Evolutionary conservation across 2,888 invertebrate genomes (phyloP).

Genomic region (Ornithoptera priamus): DNA sequence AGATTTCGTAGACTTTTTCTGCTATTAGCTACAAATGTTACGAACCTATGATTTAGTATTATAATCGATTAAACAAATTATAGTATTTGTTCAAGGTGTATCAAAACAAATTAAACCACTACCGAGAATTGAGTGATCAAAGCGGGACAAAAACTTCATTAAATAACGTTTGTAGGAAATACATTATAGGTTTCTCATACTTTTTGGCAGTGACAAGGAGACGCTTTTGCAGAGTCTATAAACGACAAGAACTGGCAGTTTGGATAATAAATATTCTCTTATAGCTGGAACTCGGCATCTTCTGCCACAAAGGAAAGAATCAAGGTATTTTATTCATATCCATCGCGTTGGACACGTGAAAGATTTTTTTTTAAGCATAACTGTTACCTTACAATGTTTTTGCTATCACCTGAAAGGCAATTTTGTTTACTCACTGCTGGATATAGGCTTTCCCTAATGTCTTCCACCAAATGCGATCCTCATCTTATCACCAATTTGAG

Average conservation of each 20-base stretch:
- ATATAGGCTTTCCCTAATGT: no score
- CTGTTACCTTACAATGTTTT: no score
- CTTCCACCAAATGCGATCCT: no score
- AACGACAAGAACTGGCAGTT: constrained; percentile 25
- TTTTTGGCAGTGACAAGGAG: constrained; percentile 39
- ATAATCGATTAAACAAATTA: constrained; percentile 12
- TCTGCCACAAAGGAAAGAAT: no score
- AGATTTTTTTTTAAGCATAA: no score
- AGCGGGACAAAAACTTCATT: constrained; percentile 35
- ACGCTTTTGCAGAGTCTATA: constrained; percentile 32
- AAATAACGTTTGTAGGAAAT: constrained; percentile 46
- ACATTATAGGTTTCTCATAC: constrained; percentile 50
- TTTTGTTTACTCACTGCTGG: no score
- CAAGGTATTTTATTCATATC: no score
- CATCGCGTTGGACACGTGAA: no score
- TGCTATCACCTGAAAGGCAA: no score
- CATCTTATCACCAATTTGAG: no score
- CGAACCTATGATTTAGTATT: neutral
- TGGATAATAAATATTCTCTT: neutral
- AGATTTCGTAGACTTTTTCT: neutral
- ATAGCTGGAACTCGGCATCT: no score
- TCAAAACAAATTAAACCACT: constrained; percentile 29
- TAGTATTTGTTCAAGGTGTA: constrained; percentile 10
- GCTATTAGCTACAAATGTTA: neutral
- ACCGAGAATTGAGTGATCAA: constrained; percentile 28